Conservation (phyloP, 2,797 vertebrate genomes). For the Astyanax mexicanus region DNA sequence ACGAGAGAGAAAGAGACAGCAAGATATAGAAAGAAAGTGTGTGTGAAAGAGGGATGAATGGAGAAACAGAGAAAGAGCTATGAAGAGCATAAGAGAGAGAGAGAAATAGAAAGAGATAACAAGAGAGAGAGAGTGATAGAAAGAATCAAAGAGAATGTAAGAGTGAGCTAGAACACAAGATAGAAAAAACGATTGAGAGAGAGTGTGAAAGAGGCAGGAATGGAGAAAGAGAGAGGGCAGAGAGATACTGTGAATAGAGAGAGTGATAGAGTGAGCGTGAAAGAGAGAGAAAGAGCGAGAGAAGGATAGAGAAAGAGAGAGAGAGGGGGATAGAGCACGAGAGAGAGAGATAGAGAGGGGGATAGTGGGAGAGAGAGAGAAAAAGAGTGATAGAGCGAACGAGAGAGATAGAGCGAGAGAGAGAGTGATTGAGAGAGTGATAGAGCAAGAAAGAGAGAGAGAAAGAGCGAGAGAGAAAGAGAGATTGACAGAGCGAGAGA, state of each 20-base stretch:
- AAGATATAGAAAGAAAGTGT: slow-evolving; percentile 30
- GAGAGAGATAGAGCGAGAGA: slow-evolving; percentile 74
- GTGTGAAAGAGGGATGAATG: slow-evolving; percentile 42
- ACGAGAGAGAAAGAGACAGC: slow-evolving; percentile 37
- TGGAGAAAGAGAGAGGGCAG: slow-evolving; percentile 32
- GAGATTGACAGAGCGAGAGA: slow-evolving; percentile 33
- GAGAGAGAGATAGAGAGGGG: no score
- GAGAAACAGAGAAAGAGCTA: slow-evolving; percentile 38
- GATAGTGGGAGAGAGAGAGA: slow-evolving; percentile 34
- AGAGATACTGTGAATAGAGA: no score
- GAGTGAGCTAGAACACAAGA: slow-evolving; percentile 28
- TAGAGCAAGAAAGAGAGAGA: slow-evolving; percentile 32
- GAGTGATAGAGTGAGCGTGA: slow-evolving; percentile 34
- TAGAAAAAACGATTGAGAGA: no score
- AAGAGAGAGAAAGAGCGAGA: slow-evolving; percentile 36
- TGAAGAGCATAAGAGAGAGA: slow-evolving; percentile 28
- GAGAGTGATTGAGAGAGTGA: slow-evolving; percentile 41
- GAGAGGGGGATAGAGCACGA: slow-evolving; percentile 36
- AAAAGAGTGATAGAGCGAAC: slow-evolving; percentile 45
- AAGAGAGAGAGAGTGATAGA: slow-evolving; percentile 39
- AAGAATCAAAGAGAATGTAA: slow-evolving; percentile 38
- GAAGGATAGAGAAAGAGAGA: slow-evolving; percentile 36
- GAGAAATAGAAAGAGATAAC: no score
- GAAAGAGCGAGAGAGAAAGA: slow-evolving; percentile 36
- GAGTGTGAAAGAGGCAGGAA: slow-evolving; percentile 39